These are phyloP conservation scores for Tyria jacobaeae DNA, from an alignment of 2,888 invertebrate species.

Conservation along the genomic window DNA sequence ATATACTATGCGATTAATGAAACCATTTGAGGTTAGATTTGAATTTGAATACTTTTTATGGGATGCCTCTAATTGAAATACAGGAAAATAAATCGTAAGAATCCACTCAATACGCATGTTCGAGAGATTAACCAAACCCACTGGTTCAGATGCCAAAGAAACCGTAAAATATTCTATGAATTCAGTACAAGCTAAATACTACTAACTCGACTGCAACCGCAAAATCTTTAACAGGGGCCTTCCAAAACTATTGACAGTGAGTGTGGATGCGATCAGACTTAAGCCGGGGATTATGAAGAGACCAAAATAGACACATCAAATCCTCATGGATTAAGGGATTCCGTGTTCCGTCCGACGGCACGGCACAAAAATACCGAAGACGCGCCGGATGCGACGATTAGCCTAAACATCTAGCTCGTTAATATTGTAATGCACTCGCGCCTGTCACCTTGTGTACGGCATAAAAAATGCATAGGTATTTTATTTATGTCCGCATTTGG, in stretches of 20 bases:
- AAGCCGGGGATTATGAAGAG: conserved; percentile 85
- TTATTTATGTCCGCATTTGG: conserved; percentile 15
- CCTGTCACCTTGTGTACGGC: conserved; percentile 49
- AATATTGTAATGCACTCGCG: conserved; percentile 75
- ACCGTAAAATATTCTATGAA: conserved; percentile 79
- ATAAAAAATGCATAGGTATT: conserved; percentile 29
- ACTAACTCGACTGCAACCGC: conserved; percentile 76
- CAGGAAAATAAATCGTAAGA: conserved; percentile 50
- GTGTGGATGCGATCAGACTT: conserved; percentile 86
- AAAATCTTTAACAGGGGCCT: conserved; percentile 82
- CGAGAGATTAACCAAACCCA: conserved; percentile 65
- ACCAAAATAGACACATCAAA: conserved; percentile 86
- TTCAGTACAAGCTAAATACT: conserved; percentile 75
- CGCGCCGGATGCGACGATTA: conserved; percentile 85
- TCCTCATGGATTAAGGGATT: conserved; percentile 85
- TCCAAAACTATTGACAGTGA: conserved; percentile 86
- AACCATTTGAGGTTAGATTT: conserved; percentile 15
- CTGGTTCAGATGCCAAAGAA: conserved; percentile 73
- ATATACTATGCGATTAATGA: conserved; percentile 18
- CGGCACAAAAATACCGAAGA: conserved; percentile 84
- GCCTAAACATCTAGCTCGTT: conserved; percentile 81
- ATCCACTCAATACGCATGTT: conserved; percentile 67
- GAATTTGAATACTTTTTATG: not conserved
- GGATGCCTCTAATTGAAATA: conserved; percentile 23
- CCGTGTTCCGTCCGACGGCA: conserved; percentile 82